These are phyloP conservation scores for Bombus sylvicola DNA, from an alignment of 1,140 invertebrate genomes.

Conservation along the genomic window DNA sequence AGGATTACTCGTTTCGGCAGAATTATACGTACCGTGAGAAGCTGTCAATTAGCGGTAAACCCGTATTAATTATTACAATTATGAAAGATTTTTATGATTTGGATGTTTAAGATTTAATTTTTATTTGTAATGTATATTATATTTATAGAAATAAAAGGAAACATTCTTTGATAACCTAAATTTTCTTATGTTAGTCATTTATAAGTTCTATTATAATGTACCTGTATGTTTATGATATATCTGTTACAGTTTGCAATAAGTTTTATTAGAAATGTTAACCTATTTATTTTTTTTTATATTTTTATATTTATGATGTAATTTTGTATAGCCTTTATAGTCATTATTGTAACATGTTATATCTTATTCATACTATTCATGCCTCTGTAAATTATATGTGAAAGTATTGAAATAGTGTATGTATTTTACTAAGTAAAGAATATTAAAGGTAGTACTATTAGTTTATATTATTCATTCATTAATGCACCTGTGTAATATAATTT, in stretches of 20 bases:
- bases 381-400: not conserved
- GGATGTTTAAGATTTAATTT: not conserved
- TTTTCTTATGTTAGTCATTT: constrained; percentile 26
- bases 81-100: not conserved
- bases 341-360: not conserved
- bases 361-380: not conserved
- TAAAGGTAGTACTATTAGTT: not conserved
- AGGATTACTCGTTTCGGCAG: not conserved
- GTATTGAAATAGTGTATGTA: not conserved
- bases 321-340: not conserved
- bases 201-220: not conserved
- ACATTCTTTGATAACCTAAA: constrained; percentile 43
- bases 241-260: not conserved
- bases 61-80: not conserved
- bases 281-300: not conserved
- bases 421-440: not conserved
- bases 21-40: constrained; percentile 1
- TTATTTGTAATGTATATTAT: not conserved
- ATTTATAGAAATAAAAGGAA: constrained; percentile 13
- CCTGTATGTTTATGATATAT: not conserved
- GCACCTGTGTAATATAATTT: not conserved
- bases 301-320: not conserved
- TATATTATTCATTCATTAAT: not conserved
- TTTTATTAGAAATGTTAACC: not conserved
- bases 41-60: constrained; percentile 38